A percentile compares a stretch with the other conserved stretches of the same genome.
Conservation (phyloP, 2,113 vertebrate genomes). For the Anser cygnoides region DNA sequence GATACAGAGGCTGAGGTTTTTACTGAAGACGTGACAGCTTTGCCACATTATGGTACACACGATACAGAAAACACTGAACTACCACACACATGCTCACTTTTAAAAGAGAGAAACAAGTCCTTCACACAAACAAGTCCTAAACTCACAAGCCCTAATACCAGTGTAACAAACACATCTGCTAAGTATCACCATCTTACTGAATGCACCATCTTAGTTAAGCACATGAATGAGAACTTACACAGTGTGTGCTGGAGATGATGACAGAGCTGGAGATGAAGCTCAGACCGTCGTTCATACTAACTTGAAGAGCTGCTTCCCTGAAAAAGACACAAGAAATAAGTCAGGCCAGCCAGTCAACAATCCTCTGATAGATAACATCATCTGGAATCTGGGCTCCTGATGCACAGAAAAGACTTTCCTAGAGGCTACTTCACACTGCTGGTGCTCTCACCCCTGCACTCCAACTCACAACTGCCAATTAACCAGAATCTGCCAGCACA, state of each 20-base stretch:
- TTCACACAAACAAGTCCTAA: neutral
- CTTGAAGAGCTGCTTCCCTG: constrained; percentile 92
- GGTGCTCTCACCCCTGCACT: neutral
- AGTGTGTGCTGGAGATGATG: constrained; percentile 95
- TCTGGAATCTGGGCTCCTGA: neutral
- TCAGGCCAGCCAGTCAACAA: neutral
- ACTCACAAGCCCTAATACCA: fast-evolving
- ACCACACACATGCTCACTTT: neutral
- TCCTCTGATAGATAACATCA: neutral
- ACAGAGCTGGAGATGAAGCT: constrained; percentile 98
- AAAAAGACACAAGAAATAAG: neutral
- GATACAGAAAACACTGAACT: fast-evolving
- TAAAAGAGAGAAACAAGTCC: neutral
- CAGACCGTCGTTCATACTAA: constrained; percentile 97
- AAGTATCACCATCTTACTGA: neutral
- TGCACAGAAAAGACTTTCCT: neutral
- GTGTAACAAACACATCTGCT: fast-evolving
- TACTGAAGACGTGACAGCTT: neutral
- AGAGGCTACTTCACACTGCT: neutral
- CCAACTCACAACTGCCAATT: neutral
- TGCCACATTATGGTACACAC: fast-evolving
- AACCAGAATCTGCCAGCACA: neutral
- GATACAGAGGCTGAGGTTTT: fast-evolving
- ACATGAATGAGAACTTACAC: constrained; percentile 79
- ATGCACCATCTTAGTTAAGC: neutral